Conservation (phyloP, 1,140 invertebrate species). For the Yoshiicerus persimilis region DNA sequence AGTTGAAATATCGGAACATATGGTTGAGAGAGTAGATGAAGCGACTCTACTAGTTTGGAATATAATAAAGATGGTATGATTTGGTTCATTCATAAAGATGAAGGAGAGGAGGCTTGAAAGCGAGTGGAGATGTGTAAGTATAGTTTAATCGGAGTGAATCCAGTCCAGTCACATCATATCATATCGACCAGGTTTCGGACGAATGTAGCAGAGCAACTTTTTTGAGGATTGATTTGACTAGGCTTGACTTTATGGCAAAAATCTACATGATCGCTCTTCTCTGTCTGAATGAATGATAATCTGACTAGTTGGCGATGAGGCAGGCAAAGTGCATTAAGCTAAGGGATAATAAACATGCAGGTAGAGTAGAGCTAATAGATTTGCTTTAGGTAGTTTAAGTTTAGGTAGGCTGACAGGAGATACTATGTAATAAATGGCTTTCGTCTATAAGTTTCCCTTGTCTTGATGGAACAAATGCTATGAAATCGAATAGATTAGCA, state of each 20-base stretch:
- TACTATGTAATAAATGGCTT: neutral
- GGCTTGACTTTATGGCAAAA: slow-evolving; percentile 22
- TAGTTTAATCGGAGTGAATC: neutral
- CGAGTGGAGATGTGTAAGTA: neutral
- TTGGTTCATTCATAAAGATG: slow-evolving; percentile 31
- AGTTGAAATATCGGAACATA: neutral
- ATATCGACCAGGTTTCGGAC: neutral
- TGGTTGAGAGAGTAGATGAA: neutral
- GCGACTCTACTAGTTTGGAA: neutral
- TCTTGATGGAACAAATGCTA: neutral
- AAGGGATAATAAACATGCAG: neutral
- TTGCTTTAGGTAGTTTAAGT: neutral
- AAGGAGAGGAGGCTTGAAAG: neutral
- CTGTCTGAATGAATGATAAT: slow-evolving; percentile 26
- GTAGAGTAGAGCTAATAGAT: neutral
- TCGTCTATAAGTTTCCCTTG: slow-evolving; percentile 4
- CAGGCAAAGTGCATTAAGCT: neutral
- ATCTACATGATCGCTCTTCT: slow-evolving; percentile 19
- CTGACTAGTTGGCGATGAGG: slow-evolving; percentile 1
- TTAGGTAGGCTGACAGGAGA: neutral
- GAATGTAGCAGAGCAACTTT: slow-evolving; percentile 30
- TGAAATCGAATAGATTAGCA: neutral
- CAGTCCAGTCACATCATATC: neutral
- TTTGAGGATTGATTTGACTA: neutral
- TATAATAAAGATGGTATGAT: neutral